Conservation (phyloP, 2,888 invertebrate species). For the Leucophora obtusa region DNA sequence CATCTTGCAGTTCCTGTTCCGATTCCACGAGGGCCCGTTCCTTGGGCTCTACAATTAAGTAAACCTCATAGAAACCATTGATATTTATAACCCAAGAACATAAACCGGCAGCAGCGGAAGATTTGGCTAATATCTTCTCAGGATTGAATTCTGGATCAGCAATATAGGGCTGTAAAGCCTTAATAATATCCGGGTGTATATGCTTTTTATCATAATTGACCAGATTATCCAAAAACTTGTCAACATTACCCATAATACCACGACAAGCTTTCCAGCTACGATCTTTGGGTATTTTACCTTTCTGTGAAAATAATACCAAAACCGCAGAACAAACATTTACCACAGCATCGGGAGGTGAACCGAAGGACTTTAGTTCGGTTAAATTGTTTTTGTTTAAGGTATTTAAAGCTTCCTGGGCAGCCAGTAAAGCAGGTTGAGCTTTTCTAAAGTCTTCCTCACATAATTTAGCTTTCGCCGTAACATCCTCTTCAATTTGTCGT, state of each 20-base stretch:
- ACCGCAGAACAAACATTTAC: slow-evolving; percentile 93
- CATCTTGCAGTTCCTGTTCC: slow-evolving; percentile 89
- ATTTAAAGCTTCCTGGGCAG: slow-evolving; percentile 93
- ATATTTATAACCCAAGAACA: slow-evolving; percentile 98
- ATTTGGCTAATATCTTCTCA: slow-evolving; percentile 90
- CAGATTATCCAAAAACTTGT: slow-evolving; percentile 89
- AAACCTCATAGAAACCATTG: slow-evolving; percentile 91
- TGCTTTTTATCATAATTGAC: slow-evolving; percentile 95
- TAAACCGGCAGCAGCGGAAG: slow-evolving; percentile 93
- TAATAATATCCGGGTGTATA: slow-evolving; percentile 91
- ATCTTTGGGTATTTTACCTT: slow-evolving; percentile 92
- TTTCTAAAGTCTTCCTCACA: slow-evolving; percentile 93
- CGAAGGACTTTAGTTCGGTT: slow-evolving; percentile 96
- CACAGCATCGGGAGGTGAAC: slow-evolving; percentile 93
- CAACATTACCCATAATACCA: slow-evolving; percentile 93
- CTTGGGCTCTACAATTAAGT: slow-evolving; percentile 94
- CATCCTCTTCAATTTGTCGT: slow-evolving; percentile 91
- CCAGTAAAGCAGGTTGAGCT: slow-evolving; percentile 93
- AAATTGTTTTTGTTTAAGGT: slow-evolving; percentile 95
- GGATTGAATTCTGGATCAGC: slow-evolving; percentile 88
- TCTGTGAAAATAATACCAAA: slow-evolving; percentile 89
- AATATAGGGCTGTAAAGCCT: slow-evolving; percentile 83
- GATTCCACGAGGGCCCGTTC: slow-evolving; percentile 90
- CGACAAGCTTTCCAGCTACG: slow-evolving; percentile 95
- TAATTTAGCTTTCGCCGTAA: slow-evolving; percentile 89